Percentiles rank a stretch among this genome's conserved stretches.
phyloP scores from a whole-genome alignment of 2,113 vertebrate genomes.

The Pterocles gutturalis region DNA sequence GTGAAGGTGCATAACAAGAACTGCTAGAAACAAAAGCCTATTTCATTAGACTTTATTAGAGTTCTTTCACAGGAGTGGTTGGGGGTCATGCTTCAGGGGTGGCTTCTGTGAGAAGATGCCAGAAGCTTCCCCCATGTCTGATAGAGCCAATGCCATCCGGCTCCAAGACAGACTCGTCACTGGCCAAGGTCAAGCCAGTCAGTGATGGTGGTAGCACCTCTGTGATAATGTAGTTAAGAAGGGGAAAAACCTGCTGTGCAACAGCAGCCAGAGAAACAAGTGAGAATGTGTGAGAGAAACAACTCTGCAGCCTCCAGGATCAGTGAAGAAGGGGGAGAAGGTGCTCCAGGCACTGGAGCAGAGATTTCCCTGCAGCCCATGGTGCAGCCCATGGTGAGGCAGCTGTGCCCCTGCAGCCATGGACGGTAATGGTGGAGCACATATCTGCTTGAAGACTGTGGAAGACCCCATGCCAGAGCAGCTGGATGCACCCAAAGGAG shows the following conservation, averaged over 20 bases:
- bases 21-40: not conserved
- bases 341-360: no score
- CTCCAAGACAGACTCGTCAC: not conserved
- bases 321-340: no score
- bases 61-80: not conserved
- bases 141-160: not conserved
- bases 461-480: not conserved
- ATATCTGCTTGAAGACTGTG: not conserved
- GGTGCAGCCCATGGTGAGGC: no score
- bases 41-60: not conserved
- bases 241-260: fast-evolving
- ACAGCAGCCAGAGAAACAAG: not conserved
- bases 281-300: not conserved
- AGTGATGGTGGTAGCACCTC: fast-evolving
- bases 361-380: no score
- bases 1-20: not conserved
- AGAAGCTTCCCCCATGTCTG: not conserved
- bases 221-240: not conserved
- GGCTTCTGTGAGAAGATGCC: not conserved
- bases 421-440: not conserved
- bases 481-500: not conserved
- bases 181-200: not conserved
- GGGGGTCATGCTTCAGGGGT: not conserved
- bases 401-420: not conserved
- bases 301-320: no score